Conservation (phyloP, 2,113 vertebrate genomes). For the Numida meleagris region DNA sequence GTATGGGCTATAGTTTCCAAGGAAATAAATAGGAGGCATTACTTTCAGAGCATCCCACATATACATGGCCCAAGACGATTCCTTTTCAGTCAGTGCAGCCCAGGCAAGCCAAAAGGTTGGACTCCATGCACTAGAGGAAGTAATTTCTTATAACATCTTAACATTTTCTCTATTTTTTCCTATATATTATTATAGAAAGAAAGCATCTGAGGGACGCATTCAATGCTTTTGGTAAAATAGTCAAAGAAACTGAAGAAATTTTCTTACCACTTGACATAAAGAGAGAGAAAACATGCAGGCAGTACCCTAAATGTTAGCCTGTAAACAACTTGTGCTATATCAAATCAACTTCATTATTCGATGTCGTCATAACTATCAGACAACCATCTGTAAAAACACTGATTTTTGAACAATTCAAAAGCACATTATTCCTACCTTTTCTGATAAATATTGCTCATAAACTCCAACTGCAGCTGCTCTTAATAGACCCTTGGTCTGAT, state of each 20-base stretch:
- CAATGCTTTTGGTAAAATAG: not conserved
- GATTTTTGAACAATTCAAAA: not conserved
- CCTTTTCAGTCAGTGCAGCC: too few species aligned
- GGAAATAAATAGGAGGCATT: too few species aligned
- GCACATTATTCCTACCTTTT: slow-evolving; percentile 78
- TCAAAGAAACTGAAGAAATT: not conserved
- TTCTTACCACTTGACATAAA: not conserved
- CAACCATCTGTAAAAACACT: not conserved
- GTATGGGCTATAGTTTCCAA: too few species aligned
- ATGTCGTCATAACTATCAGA: not conserved
- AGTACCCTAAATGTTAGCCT: not conserved
- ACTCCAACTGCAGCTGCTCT: slow-evolving; percentile 94
- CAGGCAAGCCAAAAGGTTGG: too few species aligned
- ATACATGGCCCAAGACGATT: too few species aligned
- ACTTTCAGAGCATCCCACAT: too few species aligned
- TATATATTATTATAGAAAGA: not conserved
- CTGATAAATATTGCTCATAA: slow-evolving; percentile 97
- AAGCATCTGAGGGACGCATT: not conserved
- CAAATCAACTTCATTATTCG: not conserved
- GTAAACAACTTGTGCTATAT: not conserved
- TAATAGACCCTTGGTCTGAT: slow-evolving; percentile 92
- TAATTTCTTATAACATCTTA: not conserved
- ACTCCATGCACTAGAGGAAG: not conserved
- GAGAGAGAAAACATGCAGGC: not conserved
- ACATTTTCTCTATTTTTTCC: not conserved